Conservation (phyloP, 2,113 vertebrate species). For the Cavia aperea region DNA sequence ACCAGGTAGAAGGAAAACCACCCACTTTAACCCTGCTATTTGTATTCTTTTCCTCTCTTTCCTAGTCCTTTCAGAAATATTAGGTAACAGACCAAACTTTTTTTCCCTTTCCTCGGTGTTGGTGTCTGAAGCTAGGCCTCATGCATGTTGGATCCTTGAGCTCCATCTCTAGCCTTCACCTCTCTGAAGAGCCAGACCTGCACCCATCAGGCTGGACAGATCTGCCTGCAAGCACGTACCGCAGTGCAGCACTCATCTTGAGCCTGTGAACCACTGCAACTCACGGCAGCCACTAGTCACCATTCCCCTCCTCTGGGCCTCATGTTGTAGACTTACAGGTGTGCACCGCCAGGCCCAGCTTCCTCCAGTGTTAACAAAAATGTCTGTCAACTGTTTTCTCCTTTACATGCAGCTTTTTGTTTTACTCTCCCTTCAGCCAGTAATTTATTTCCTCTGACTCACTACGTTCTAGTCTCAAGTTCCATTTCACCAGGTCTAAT, state of each 20-base stretch:
- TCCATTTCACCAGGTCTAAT: not conserved
- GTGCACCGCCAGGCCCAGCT: not conserved
- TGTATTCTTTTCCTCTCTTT: not conserved
- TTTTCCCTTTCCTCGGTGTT: not conserved
- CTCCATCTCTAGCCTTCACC: not conserved
- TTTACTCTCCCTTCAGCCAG: not conserved
- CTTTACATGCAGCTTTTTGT: not conserved
- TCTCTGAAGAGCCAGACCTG: not conserved
- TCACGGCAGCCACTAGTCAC: not conserved
- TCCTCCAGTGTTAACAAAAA: not conserved
- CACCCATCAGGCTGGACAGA: not conserved
- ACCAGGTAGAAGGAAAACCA: not conserved
- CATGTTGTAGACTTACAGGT: not conserved
- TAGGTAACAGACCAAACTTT: not conserved
- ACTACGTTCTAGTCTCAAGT: not conserved
- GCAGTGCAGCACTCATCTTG: not conserved
- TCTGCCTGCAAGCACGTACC: not conserved
- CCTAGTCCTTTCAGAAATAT: not conserved
- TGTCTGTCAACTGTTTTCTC: not conserved
- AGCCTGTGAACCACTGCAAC: not conserved
- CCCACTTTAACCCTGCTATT: too few relatives aligned
- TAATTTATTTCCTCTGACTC: not conserved
- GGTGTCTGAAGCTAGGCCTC: not conserved
- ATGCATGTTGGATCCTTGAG: not conserved
- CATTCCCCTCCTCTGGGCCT: not conserved